These are phyloP conservation scores for Catalaphyllia jardinei DNA, from an alignment of 64 coral and sea anemone genomes.

Conservation along the genomic window DNA sequence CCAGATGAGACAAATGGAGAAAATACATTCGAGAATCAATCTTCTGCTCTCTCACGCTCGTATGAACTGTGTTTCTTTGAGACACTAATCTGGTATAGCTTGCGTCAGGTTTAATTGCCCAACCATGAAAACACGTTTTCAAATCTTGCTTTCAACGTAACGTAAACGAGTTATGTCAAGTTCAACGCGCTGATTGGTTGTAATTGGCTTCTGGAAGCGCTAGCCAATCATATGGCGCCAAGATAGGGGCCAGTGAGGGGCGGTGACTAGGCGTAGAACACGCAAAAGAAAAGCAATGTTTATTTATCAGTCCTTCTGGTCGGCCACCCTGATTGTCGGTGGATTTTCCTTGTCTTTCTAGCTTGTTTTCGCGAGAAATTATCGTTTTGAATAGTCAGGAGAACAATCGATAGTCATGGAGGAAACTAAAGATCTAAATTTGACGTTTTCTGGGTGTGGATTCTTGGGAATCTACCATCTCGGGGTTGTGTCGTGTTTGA, in stretches of 20 bases:
- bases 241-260: neutral
- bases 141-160: neutral
- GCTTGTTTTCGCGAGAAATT: neutral
- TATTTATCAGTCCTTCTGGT: neutral
- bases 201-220: neutral
- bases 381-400: neutral
- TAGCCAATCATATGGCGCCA: slow-evolving; percentile 6
- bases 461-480: slow-evolving; percentile 98
- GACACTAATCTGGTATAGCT: neutral
- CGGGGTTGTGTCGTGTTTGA: slow-evolving; percentile 89
- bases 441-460: slow-evolving; percentile 98
- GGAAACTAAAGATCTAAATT: slow-evolving; percentile 67
- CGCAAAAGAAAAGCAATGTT: slow-evolving; percentile 15
- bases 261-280: slow-evolving; percentile 41
- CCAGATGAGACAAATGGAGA: neutral
- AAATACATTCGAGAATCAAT: neutral
- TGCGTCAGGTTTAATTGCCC: neutral
- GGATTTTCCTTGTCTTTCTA: neutral
- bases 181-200: neutral
- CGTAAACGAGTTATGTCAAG: neutral
- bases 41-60: neutral
- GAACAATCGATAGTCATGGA: slow-evolving; percentile 28
- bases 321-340: neutral
- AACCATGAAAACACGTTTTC: neutral
- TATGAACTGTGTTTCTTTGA: neutral